Evolutionary conservation across 2,888 invertebrate species (phyloP).

Genomic region (Melolontha melolontha): DNA sequence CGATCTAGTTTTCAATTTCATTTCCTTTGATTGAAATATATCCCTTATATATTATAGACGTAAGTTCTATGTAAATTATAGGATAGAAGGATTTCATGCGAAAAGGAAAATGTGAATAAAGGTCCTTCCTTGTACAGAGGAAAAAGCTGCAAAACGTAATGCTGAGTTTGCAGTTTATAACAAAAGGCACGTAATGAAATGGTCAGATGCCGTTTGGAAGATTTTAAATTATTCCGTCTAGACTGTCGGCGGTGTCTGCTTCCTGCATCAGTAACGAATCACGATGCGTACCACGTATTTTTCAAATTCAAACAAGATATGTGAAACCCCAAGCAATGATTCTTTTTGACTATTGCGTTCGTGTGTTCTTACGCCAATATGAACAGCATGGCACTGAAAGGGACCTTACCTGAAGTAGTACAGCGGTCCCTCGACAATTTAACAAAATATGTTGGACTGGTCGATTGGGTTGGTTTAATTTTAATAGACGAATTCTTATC

Average conservation of each 20-base stretch:
- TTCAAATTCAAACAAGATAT: no score
- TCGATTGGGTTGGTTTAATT: no score
- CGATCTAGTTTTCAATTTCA: no score
- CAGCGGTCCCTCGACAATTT: no score
- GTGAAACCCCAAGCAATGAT: slow-evolving; percentile 2
- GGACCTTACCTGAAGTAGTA: no score
- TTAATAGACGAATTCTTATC: no score
- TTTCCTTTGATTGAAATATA: no score
- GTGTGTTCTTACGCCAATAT: background rate
- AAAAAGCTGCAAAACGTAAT: slow-evolving; percentile 16
- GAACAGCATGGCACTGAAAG: background rate
- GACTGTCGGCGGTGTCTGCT: slow-evolving; percentile 13
- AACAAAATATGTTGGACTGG: no score
- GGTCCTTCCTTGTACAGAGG: slow-evolving; percentile 1
- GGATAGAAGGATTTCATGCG: no score
- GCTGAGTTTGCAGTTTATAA: slow-evolving; percentile 28
- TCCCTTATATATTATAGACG: no score
- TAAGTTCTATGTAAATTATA: no score
- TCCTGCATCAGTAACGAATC: background rate
- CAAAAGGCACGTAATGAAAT: slow-evolving; percentile 33
- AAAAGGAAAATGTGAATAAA: background rate
- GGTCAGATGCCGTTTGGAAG: slow-evolving; percentile 33
- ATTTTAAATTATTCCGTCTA: slow-evolving; percentile 39
- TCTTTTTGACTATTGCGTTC: slow-evolving; percentile 13
- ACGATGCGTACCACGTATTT: no score